These are phyloP conservation scores for Temnothorax nylanderi DNA, from an alignment of 1,140 invertebrate genomes.

Conservation along the genomic window DNA sequence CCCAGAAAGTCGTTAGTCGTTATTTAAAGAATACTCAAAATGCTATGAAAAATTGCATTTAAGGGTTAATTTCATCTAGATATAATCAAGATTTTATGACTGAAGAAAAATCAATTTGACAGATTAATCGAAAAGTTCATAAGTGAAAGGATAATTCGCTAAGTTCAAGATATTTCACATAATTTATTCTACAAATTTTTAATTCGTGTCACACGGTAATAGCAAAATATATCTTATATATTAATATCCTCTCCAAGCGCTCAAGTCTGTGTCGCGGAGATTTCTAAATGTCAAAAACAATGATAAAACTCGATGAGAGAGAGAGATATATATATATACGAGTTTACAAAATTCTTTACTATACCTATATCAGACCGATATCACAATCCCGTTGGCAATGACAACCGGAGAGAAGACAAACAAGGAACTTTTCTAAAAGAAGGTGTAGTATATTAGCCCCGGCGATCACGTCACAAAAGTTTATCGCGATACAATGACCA, in stretches of 20 bases:
- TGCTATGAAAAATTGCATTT: too few relatives aligned
- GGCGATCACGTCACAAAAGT: conserved; percentile 74
- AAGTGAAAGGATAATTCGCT: neutral
- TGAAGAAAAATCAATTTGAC: neutral
- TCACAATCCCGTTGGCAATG: conserved; percentile 23
- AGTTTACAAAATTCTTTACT: conserved; percentile 3
- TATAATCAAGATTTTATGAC: neutral
- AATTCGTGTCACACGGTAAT: neutral
- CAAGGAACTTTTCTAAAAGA: conserved; percentile 53
- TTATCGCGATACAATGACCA: conserved; percentile 74
- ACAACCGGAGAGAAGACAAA: conserved; percentile 26
- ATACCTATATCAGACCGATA: neutral
- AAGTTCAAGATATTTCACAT: neutral
- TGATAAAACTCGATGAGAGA: neutral
- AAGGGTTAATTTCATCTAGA: neutral
- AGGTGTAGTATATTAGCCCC: conserved; percentile 50
- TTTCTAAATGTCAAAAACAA: neutral
- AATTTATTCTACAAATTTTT: neutral
- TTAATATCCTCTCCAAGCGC: neutral
- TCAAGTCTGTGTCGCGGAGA: neutral
- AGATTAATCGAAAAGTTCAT: neutral
- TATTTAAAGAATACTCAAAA: too few relatives aligned
- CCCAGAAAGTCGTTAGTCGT: too few relatives aligned
- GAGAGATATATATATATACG: too few relatives aligned
- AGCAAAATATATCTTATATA: neutral